Conservation (phyloP, 2,113 vertebrate species). For the Dasyornis broadbenti region DNA sequence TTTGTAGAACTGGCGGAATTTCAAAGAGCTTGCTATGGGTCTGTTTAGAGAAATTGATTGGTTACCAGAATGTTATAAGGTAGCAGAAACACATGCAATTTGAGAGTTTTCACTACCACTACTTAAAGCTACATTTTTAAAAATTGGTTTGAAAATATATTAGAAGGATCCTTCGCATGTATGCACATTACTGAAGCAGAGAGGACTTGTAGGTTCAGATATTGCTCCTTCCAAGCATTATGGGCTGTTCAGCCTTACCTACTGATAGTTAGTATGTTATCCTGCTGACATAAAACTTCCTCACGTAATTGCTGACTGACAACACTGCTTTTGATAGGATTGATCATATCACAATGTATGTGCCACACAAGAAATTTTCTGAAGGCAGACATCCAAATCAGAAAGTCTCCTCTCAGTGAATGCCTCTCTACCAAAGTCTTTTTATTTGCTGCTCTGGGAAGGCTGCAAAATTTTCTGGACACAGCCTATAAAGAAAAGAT, state of each 20-base stretch:
- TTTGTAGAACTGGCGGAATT: neutral
- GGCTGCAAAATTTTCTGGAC: neutral
- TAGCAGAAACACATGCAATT: accelerated
- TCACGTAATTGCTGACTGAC: neutral
- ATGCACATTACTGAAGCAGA: neutral
- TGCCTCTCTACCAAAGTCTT: neutral
- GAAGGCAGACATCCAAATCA: neutral
- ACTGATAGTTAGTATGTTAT: neutral
- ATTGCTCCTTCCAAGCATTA: neutral
- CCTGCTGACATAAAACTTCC: neutral
- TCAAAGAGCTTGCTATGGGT: neutral
- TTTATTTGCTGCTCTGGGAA: neutral
- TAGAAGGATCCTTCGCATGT: neutral
- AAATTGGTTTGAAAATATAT: neutral
- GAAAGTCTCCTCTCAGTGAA: neutral
- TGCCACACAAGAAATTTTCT: neutral
- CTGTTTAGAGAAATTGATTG: neutral
- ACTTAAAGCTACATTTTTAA: neutral
- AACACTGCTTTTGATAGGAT: neutral
- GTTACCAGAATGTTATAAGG: neutral
- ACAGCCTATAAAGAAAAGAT: neutral
- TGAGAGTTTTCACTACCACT: neutral
- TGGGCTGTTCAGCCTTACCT: neutral
- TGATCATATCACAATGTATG: neutral
- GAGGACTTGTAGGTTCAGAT: neutral